Base-by-base conservation (phyloP, 2,113 vertebrate species). In the Progne subis region DNA sequence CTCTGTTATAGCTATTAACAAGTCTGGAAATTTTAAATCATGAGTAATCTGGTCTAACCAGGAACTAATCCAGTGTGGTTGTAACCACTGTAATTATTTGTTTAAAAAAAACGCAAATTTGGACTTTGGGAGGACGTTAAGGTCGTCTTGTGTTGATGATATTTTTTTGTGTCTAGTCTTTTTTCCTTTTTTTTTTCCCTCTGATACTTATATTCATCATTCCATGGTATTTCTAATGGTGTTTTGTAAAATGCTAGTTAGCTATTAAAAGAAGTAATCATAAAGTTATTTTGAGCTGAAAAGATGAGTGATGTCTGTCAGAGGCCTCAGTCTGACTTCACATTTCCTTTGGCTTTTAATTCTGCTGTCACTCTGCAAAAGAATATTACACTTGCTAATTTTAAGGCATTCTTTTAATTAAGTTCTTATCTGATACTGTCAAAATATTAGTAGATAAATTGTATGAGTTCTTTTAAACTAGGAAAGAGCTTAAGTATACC, bases 11-110 rank as follows among this genome's bases (percentile, higher is more conserved):
- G 50, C 80, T 83, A 82, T 92, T 94, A 92, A 69, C 46, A 76
- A 75, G 70, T 65, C 74, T 96, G 88, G 75, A 89, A 79, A 91
- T 87, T 89, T 93, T 50, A 91, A 92, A 93, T 94, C 69, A 74
- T 88, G 81, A 96, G 53, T 96, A 94, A 96, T 93, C 69, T 76
- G 26, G 70, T 84, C 69, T 91, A 84, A 94, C 86, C 86, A 96
- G 88, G 84, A 91, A 64, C 49, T 79, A 84, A 92, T 50, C 31
- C 52, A 81, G 5, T 88, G 85, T 78, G 94, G 82, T 89, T 85
- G 41, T 92, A 91, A 76, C 61, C 74, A 75, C 92, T 88, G 81
- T 84, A 91, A 87, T 88, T 94, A 79, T 60, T 76, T 69, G 61
- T 79, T 94, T 72, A 26, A 92, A 97, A 75, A 75, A 95, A 94